These are phyloP conservation scores for Colletes latitarsis DNA, from an alignment of 1,140 invertebrate species.

Conservation along the genomic window DNA sequence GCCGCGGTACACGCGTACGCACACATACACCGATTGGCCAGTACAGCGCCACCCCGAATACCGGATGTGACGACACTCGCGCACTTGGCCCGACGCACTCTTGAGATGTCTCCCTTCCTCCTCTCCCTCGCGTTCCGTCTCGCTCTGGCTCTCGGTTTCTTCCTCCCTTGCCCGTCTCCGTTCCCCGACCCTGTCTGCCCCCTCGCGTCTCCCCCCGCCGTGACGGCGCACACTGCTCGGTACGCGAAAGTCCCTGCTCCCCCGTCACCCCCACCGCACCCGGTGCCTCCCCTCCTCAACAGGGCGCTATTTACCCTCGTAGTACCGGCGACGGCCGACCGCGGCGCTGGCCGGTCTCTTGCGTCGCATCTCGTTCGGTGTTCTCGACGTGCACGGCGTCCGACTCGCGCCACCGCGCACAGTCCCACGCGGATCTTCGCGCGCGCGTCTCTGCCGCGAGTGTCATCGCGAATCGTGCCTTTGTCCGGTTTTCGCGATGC, in stretches of 20 bases:
- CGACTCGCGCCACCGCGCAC: conserved; percentile 49
- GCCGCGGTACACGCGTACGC: not conserved
- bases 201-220: conserved; percentile 13
- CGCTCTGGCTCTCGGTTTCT: conserved; percentile 23
- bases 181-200: not conserved
- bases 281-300: conserved; percentile 36
- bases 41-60: conserved; percentile 67
- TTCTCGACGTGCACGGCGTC: conserved; percentile 42
- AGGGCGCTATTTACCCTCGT: conserved; percentile 65
- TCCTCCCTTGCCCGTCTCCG: conserved; percentile 27
- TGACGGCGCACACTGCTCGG: conserved; percentile 19
- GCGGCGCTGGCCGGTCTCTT: conserved; percentile 48
- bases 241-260: conserved; percentile 25
- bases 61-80: conserved; percentile 76
- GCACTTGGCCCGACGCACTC: conserved; percentile 71
- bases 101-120: conserved; percentile 56
- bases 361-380: conserved; percentile 54
- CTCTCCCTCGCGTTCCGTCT: conserved; percentile 25
- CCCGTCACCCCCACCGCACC: not conserved
- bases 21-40: not conserved
- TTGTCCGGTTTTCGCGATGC: not conserved
- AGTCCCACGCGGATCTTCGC: conserved; percentile 66
- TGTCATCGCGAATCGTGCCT: conserved; percentile 32
- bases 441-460: conserved; percentile 43
- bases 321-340: conserved; percentile 57